Evolutionary conservation across 2,113 vertebrate genomes (phyloP).

Genomic region (Microcebus lehilahytsara): DNA sequence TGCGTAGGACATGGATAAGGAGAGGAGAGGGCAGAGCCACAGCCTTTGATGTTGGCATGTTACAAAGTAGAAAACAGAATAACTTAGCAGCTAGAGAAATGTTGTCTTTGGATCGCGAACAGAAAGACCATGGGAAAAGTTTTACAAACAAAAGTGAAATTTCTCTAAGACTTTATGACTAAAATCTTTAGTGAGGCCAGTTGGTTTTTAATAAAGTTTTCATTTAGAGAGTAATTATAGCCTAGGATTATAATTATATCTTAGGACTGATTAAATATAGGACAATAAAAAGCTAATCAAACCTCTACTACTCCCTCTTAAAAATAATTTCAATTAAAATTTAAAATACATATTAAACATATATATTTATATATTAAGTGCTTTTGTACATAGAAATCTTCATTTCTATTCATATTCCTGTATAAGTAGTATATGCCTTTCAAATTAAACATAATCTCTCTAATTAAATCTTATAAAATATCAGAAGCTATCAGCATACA

Average conservation of each 20-base stretch:
- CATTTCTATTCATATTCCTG: neutral
- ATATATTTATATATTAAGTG: neutral
- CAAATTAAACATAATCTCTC: slow-evolving; percentile 15
- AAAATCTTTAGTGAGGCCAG: neutral
- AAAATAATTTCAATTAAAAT: slow-evolving; percentile 55
- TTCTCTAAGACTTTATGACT: neutral
- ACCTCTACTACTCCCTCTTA: neutral
- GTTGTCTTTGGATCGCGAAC: slow-evolving; percentile 64
- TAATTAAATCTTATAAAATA: slow-evolving; percentile 39
- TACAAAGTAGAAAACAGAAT: slow-evolving; percentile 56
- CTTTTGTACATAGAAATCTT: neutral
- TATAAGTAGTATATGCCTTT: neutral
- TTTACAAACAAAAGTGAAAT: slow-evolving; percentile 33
- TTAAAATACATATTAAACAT: neutral
- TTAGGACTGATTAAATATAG: slow-evolving; percentile 8
- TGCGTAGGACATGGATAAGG: neutral
- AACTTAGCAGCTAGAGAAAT: slow-evolving; percentile 51
- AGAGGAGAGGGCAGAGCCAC: slow-evolving; percentile 30
- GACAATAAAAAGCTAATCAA: slow-evolving; percentile 38
- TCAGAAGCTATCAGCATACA: neutral
- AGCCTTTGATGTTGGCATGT: slow-evolving; percentile 56
- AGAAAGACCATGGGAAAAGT: slow-evolving; percentile 54
- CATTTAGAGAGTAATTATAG: neutral
- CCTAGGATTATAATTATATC: slow-evolving; percentile 24
- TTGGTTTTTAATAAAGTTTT: slow-evolving; percentile 36